These are phyloP conservation scores for Acomys russatus DNA, from an alignment of 2,797 vertebrate species.

Conservation along the genomic window DNA sequence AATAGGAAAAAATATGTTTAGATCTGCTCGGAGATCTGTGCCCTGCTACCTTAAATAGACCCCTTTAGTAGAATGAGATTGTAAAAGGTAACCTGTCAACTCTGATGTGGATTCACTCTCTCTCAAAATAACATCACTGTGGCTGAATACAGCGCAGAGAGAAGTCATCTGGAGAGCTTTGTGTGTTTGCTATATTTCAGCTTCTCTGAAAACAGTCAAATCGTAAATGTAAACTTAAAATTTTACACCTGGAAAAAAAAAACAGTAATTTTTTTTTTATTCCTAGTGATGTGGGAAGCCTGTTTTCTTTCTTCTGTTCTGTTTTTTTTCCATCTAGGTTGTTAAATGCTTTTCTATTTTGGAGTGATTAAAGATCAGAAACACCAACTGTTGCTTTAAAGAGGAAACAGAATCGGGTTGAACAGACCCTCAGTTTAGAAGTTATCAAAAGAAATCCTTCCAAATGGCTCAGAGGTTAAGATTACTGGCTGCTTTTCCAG, in stretches of 20 bases:
- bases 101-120: not conserved
- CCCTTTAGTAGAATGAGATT: not conserved
- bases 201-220: slow-evolving; percentile 1
- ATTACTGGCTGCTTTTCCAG: not conserved
- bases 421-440: not conserved
- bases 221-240: not conserved
- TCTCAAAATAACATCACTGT: not conserved
- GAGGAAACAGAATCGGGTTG: not conserved
- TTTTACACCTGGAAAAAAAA: not conserved
- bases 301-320: not conserved
- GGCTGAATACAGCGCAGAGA: not conserved
- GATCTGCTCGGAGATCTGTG: not conserved
- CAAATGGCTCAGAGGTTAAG: not conserved
- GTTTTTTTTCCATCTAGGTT: not conserved
- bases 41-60: not conserved
- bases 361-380: slow-evolving; percentile 26
- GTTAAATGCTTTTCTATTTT: not conserved
- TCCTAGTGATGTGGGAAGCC: not conserved
- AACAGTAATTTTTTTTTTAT: not conserved
- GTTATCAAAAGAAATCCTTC: not conserved
- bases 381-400: slow-evolving; percentile 2
- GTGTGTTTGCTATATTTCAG: slow-evolving; percentile 18
- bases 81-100: not conserved
- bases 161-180: not conserved
- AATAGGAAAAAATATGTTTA: slow-evolving; percentile 36